Percentiles rank a stretch among this genome's conserved stretches.
These are phyloP conservation scores for Caenorhabditis imperialis DNA, from an alignment of 2,888 invertebrate genomes.

Conservation along the genomic window DNA sequence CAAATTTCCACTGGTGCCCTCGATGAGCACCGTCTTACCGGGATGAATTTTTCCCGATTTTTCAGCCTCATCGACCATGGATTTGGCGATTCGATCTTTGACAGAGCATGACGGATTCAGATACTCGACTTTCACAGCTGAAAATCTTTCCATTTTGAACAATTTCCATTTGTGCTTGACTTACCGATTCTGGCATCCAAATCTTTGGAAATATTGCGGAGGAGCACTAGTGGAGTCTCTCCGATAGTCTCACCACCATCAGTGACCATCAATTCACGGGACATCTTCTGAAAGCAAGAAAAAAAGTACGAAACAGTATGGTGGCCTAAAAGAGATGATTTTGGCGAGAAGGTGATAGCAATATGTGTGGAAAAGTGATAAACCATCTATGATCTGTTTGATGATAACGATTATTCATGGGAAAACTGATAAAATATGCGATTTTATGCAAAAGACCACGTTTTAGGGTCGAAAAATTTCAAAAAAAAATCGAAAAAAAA, in stretches of 20 bases:
- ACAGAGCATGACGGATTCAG: slow-evolving; percentile 75
- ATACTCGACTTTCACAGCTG: slow-evolving; percentile 77
- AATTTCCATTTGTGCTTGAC: not conserved
- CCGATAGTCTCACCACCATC: slow-evolving; percentile 61
- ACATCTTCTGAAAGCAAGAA: slow-evolving; percentile 35
- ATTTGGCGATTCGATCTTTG: slow-evolving; percentile 74
- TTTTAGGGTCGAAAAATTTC: no score
- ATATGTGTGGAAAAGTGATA: no score
- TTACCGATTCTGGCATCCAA: slow-evolving; percentile 71
- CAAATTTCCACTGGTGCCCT: slow-evolving; percentile 75
- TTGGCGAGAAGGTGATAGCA: no score
- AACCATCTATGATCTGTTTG: no score
- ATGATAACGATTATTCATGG: no score
- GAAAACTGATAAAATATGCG: no score
- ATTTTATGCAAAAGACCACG: no score
- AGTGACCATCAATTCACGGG: slow-evolving; percentile 48
- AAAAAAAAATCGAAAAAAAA: no score
- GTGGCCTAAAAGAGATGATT: not conserved
- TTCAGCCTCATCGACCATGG: slow-evolving; percentile 72
- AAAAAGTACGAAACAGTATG: no score
- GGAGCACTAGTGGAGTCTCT: slow-evolving; percentile 70
- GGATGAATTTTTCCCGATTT: slow-evolving; percentile 41
- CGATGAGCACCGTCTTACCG: slow-evolving; percentile 67
- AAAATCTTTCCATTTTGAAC: slow-evolving; percentile 36
- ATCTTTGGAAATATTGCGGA: slow-evolving; percentile 68